Conservation (phyloP, 1,140 invertebrate species). For the Orchestia grillus region DNA sequence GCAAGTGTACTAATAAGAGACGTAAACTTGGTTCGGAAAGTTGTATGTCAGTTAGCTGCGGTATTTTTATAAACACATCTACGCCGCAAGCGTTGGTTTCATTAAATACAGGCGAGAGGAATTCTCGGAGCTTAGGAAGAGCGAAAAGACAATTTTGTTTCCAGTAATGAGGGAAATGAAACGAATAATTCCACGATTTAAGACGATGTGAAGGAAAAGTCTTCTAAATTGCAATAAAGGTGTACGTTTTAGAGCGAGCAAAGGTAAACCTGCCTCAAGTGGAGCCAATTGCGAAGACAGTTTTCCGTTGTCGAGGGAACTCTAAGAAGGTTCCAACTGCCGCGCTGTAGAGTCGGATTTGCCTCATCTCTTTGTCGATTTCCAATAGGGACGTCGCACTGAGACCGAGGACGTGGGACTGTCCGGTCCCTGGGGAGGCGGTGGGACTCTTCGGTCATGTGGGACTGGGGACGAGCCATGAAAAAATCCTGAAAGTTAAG, state of each 20-base stretch:
- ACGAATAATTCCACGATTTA: no score
- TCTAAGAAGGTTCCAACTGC: background rate
- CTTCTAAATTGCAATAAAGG: background rate
- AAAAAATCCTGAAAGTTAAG: background rate
- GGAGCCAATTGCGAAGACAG: background rate
- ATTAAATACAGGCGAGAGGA: no score
- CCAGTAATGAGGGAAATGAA: no score
- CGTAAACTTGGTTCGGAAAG: no score
- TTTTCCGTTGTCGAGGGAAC: constrained; percentile 7
- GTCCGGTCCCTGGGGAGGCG: background rate
- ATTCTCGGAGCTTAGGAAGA: no score
- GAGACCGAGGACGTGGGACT: background rate
- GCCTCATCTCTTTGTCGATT: constrained; percentile 35
- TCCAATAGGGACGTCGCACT: background rate
- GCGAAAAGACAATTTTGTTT: no score
- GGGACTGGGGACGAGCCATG: background rate
- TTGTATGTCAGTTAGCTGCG: no score
- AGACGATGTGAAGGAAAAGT: no score
- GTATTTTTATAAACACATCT: no score
- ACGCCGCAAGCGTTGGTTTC: no score
- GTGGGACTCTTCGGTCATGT: background rate
- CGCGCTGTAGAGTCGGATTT: background rate
- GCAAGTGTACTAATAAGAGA: no score
- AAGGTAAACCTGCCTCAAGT: background rate
- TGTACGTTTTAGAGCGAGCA: background rate